A percentile compares a stretch with the other conserved stretches of the same genome.
These are phyloP conservation scores for Eptesicus fuscus DNA, from an alignment of 2,113 vertebrate genomes.

Conservation along the genomic window DNA sequence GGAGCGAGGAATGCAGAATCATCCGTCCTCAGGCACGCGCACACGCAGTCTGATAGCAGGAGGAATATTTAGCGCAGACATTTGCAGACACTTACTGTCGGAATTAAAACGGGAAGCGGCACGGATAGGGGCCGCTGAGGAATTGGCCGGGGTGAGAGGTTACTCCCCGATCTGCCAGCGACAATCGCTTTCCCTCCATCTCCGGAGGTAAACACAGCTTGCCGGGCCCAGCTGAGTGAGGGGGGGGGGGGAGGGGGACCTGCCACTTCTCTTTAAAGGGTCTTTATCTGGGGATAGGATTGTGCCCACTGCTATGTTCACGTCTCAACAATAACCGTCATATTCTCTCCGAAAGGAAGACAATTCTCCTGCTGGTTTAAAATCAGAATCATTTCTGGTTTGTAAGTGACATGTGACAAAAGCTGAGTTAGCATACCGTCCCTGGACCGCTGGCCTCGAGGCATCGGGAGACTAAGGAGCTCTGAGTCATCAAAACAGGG, in stretches of 20 bases:
- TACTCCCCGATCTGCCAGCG: constrained; percentile 26
- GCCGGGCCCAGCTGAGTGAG: neutral
- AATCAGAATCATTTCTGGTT: neutral
- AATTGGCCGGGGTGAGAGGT: constrained; percentile 58
- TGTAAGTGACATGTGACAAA: neutral
- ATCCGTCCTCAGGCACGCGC: neutral
- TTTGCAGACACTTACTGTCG: constrained; percentile 60
- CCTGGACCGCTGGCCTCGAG: neutral
- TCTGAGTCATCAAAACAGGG: neutral
- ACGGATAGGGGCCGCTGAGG: constrained; percentile 60
- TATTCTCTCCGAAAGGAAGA: neutral
- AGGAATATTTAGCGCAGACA: constrained; percentile 61
- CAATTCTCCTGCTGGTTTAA: neutral
- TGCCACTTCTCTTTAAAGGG: constrained; percentile 41
- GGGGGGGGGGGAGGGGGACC: neutral
- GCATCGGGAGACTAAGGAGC: neutral
- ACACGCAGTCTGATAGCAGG: constrained; percentile 29
- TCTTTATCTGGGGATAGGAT: neutral
- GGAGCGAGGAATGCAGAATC: neutral
- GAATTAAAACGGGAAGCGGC: constrained; percentile 61
- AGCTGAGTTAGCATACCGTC: neutral
- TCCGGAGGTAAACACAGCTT: constrained; percentile 1
- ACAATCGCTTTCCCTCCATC: constrained; percentile 39
- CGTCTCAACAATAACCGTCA: neutral
- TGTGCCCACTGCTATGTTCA: constrained; percentile 19